These are phyloP conservation scores for Gambelia wislizenii DNA, from an alignment of 2,797 vertebrate species.

Conservation along the genomic window DNA sequence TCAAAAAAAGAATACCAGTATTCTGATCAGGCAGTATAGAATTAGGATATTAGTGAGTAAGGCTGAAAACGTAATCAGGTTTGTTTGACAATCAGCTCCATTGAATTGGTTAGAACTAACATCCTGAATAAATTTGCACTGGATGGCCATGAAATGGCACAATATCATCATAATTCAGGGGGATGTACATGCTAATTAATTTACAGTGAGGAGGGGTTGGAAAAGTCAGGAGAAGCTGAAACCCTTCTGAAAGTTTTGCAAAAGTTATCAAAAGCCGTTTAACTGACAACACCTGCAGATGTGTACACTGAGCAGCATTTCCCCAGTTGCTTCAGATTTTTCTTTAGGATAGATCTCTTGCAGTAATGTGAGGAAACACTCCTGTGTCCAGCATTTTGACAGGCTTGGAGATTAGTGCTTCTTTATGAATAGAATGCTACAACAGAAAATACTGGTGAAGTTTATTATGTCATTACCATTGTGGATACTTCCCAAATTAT, in stretches of 20 bases:
- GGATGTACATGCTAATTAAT: background rate
- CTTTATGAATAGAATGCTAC: background rate
- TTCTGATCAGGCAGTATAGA: background rate
- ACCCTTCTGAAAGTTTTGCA: background rate
- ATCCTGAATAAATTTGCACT: background rate
- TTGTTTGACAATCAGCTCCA: background rate
- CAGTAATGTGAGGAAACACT: background rate
- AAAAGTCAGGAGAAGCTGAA: background rate
- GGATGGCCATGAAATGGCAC: background rate
- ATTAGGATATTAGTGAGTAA: background rate
- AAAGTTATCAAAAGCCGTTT: background rate
- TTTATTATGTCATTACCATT: background rate
- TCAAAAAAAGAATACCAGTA: background rate
- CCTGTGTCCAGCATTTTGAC: background rate
- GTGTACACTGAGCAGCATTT: background rate
- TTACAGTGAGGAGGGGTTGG: too few species aligned
- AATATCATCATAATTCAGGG: background rate
- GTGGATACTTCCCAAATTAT: background rate
- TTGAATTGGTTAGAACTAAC: background rate
- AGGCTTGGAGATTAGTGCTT: background rate
- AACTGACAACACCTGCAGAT: background rate
- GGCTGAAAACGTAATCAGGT: background rate
- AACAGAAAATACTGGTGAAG: background rate
- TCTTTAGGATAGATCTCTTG: background rate
- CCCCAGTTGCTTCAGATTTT: background rate